Conservation (phyloP, 2,888 invertebrate species). For the Adelognathus sp. region DNA sequence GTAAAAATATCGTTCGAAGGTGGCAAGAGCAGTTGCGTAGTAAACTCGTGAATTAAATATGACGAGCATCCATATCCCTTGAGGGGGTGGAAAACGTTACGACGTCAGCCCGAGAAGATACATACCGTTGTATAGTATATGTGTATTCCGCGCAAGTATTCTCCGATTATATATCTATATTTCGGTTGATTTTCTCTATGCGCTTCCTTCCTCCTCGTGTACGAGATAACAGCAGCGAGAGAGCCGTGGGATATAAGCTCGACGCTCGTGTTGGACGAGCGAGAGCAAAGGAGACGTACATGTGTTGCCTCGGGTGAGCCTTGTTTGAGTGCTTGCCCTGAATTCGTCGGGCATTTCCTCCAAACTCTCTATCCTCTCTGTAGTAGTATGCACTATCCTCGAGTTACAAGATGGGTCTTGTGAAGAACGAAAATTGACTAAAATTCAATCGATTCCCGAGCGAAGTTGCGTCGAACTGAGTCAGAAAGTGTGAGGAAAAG, state of each 20-base stretch:
- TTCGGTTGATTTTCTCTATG: conserved; percentile 45
- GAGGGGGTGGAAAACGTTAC: conserved; percentile 48
- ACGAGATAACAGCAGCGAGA: conserved; percentile 33
- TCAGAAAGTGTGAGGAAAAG: no score
- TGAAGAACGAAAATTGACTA: not conserved
- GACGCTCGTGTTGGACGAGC: not conserved
- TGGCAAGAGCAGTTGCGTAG: conserved; percentile 33
- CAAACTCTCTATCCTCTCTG: not conserved
- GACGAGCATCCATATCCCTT: conserved; percentile 56
- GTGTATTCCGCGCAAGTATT: conserved; percentile 27
- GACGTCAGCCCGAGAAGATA: conserved; percentile 30
- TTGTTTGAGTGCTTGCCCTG: conserved; percentile 39
- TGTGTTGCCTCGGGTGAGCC: conserved; percentile 40
- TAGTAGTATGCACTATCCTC: conserved; percentile 2
- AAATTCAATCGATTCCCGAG: not conserved
- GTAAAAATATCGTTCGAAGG: not conserved
- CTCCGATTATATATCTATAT: conserved; percentile 39
- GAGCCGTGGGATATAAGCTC: conserved; percentile 38
- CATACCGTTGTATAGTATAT: conserved; percentile 6
- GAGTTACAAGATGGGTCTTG: not conserved
- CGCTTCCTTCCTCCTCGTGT: conserved; percentile 28
- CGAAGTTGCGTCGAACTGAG: no score
- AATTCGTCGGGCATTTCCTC: conserved; percentile 37
- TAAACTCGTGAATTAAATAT: conserved; percentile 72
- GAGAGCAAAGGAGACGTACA: conserved; percentile 24